Evolutionary conservation across 2,113 vertebrate species (phyloP).

Genomic region (Crotalus tigris): DNA sequence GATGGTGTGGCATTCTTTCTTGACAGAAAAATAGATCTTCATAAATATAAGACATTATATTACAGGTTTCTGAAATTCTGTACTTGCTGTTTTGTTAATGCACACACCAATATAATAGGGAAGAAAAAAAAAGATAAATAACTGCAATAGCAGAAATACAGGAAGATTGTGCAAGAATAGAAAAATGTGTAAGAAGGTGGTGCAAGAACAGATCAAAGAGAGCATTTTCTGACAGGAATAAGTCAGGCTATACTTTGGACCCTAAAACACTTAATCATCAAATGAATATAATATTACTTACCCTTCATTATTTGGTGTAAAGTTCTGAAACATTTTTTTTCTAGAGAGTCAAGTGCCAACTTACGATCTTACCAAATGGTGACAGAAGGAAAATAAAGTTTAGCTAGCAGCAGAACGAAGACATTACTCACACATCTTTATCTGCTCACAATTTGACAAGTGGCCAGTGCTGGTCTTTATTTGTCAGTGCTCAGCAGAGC

Average conservation of each 20-base stretch:
- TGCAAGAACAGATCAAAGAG: not conserved
- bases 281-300: conserved; percentile 2
- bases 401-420: not conserved
- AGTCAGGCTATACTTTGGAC: too few relatives aligned
- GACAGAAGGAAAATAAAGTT: not conserved
- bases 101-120: not conserved
- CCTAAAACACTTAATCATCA: not conserved
- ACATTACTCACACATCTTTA: not conserved
- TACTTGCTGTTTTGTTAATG: not conserved
- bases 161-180: not conserved
- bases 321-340: not conserved
- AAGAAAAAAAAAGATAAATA: not conserved
- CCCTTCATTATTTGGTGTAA: not conserved
- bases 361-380: not conserved
- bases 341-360: not conserved
- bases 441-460: not conserved
- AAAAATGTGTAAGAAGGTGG: not conserved
- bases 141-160: not conserved
- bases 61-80: not conserved
- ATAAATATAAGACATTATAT: not conserved
- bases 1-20: not conserved
- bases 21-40: not conserved
- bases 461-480: not conserved
- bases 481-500: not conserved
- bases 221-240: not conserved